Evolutionary conservation across 2,113 vertebrate species (phyloP).

Genomic region (Ceuthmochares aereus): DNA sequence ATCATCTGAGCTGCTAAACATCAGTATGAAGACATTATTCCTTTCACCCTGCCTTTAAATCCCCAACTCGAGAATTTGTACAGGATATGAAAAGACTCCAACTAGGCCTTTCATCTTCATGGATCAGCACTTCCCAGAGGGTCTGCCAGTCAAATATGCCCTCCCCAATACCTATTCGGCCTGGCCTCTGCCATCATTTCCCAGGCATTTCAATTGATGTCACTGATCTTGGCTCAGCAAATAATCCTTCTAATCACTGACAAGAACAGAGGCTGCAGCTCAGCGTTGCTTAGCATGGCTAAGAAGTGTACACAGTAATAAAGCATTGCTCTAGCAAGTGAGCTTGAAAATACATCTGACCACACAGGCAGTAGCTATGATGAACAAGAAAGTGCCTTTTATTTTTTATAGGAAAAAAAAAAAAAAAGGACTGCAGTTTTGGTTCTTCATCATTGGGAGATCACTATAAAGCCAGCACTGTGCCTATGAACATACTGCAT

Average conservation of each 20-base stretch:
- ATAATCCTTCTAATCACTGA: conserved; percentile 48
- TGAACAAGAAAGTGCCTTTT: background rate
- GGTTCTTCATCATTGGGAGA: background rate
- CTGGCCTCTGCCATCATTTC: background rate
- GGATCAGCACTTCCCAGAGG: conserved; percentile 14
- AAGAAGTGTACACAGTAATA: background rate
- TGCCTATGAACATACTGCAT: background rate
- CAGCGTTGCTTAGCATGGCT: background rate
- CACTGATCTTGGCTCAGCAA: conserved; percentile 34
- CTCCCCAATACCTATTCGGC: background rate
- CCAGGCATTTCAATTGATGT: conserved; percentile 35
- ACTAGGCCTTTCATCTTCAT: conserved; percentile 7
- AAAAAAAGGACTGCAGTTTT: background rate
- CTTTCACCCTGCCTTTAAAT: background rate
- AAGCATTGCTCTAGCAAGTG: background rate
- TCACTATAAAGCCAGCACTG: background rate
- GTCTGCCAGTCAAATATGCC: background rate
- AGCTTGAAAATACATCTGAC: background rate
- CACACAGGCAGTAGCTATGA: background rate
- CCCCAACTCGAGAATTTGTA: background rate
- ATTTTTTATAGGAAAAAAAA: background rate
- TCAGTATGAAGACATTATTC: background rate
- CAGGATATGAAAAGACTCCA: background rate
- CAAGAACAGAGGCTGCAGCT: conserved; percentile 25
- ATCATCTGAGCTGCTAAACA: background rate